Evolutionary conservation across 1,140 invertebrate genomes (phyloP).

Genomic region (Ectropis grisescens): DNA sequence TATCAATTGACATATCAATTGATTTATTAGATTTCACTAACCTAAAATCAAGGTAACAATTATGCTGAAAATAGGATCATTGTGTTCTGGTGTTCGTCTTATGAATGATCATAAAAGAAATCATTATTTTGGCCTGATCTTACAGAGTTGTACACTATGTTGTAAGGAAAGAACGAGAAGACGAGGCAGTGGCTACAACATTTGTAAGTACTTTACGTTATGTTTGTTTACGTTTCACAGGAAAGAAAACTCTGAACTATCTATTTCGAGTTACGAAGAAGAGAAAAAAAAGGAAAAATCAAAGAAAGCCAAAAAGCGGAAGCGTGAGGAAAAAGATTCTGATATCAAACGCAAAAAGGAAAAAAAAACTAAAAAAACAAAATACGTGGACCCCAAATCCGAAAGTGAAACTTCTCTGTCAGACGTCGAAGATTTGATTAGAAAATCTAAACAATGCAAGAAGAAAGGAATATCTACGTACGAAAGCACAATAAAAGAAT

Average conservation of each 20-base stretch:
- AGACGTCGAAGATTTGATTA: slow-evolving; percentile 47
- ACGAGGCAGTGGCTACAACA: slow-evolving; percentile 2
- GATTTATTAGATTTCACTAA: slow-evolving; percentile 4
- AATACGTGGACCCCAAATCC: slow-evolving; percentile 21
- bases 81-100: no score
- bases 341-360: slow-evolving; percentile 33
- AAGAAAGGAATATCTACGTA: no score
- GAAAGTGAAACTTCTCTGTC: slow-evolving; percentile 58
- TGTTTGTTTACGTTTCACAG: slow-evolving; percentile 29
- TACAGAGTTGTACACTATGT: slow-evolving; percentile 33
- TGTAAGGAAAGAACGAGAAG: slow-evolving; percentile 16
- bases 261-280: no score
- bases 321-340: slow-evolving; percentile 38
- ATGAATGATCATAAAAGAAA: no score
- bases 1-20: slow-evolving; percentile 13
- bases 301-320: slow-evolving; percentile 70
- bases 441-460: slow-evolving; percentile 31
- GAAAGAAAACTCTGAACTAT: slow-evolving; percentile 20
- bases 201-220: slow-evolving; percentile 30
- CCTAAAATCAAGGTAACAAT: slow-evolving; percentile 5
- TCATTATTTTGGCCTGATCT: slow-evolving; percentile 3
- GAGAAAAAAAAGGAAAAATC: slow-evolving; percentile 64
- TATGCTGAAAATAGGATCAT: neutral
- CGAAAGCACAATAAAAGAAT: slow-evolving; percentile 2
- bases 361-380: slow-evolving; percentile 45